Base-by-base conservation (phyloP, 2,113 vertebrate species). In the Aleadryas rufinucha region DNA sequence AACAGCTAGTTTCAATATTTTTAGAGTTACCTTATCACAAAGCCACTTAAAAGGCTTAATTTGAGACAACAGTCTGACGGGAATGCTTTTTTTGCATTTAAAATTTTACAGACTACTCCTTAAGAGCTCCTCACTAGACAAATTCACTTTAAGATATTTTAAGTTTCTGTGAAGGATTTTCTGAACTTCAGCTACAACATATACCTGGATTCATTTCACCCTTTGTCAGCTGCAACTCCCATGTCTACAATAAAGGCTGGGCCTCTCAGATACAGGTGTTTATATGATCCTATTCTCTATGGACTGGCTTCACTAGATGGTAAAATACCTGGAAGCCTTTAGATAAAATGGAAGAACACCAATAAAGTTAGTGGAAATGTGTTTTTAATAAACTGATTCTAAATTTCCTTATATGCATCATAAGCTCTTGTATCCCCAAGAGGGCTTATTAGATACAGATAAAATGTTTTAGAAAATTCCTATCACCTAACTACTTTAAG, bases 361-460 rank as follows among this genome's bases (percentile, higher is more conserved):
- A 96, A 76, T 53, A 95, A 95, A 94, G 78, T 87, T 69, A 89
- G 70, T 74, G 30, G 65, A 97, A 96, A 90, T 84, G n/a, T 82
- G 37, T 93, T 96, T 97, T 97, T 96, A 95, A 96, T 96, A 97
- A 97, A 96, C 79, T 88, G 65, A n/a, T 35, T 95, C 49, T 93
- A 97, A 85, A 54, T 92, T 86, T 96, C 54, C 65, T 75, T 94
- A 61, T 94, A 89, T 84, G 78, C 84, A 81, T 97, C 96, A 95
- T 93, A 95, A 97, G 81, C 54, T 82, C 88, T 86, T 93, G 44
- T 93, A 96, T 96, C 53, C 95, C 97, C 92, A 89, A 60, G 82
- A 97, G 91, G 37, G 59, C 92, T 97, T 97, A 95, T 96, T 97
- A 97, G 83, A 96, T 93, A 86, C 84, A 92, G 94, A 95, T 92